Conservation (phyloP, 2,113 vertebrate genomes). For the Psittacus erithacus region DNA sequence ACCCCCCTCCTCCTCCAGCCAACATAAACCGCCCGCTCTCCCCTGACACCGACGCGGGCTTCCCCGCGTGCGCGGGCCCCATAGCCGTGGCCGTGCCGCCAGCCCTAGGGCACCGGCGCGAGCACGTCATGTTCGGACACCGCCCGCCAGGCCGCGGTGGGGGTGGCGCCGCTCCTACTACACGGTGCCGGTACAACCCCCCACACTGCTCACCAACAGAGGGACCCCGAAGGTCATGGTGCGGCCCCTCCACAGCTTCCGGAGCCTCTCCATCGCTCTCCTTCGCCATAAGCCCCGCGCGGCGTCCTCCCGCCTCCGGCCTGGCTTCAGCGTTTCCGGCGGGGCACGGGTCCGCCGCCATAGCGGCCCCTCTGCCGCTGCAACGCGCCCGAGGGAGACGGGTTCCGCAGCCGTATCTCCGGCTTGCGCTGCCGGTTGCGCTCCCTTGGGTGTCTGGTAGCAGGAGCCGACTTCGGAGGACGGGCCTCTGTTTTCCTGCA, state of each 20-base stretch:
- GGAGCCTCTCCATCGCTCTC: neutral
- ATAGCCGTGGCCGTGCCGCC: too few relatives aligned
- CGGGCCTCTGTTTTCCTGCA: neutral
- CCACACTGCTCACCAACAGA: conserved; percentile 82
- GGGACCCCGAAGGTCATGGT: conserved; percentile 86
- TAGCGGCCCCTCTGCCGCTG: neutral
- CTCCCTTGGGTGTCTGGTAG: neutral
- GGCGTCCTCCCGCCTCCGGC: neutral
- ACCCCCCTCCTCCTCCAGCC: too few relatives aligned
- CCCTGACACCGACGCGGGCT: too few relatives aligned
- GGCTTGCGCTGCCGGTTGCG: fast-evolving
- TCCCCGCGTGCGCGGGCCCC: fast-evolving
- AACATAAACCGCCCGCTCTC: fast-evolving
- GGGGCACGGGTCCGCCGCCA: neutral
- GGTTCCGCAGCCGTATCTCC: neutral
- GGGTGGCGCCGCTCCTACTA: too few relatives aligned
- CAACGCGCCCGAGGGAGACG: fast-evolving
- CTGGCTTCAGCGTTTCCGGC: neutral
- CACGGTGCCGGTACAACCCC: neutral
- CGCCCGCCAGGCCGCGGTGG: too few relatives aligned
- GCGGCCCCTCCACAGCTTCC: conserved; percentile 67
- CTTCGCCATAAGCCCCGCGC: neutral
- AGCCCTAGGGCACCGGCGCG: neutral
- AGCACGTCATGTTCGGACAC: neutral
- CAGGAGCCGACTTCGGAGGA: neutral